A percentile compares a stretch with the other conserved stretches of the same genome.
These are phyloP conservation scores for Perccottus glenii DNA, from an alignment of 2,113 vertebrate genomes.

Conservation along the genomic window DNA sequence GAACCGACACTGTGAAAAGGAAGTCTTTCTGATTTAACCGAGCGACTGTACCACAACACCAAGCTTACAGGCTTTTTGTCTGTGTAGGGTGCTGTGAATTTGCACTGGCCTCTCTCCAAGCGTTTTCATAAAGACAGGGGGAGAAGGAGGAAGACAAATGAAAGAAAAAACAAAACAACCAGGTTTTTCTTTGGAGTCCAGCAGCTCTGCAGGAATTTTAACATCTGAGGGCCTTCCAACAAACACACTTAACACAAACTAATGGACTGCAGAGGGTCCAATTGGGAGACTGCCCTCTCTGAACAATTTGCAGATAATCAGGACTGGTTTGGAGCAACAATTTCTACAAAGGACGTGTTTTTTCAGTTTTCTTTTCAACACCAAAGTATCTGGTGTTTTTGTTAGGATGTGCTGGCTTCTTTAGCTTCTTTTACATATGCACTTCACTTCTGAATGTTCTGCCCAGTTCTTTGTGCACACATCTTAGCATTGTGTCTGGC, in stretches of 20 bases:
- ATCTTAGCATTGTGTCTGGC: too few species aligned
- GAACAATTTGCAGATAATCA: slow-evolving; percentile 50
- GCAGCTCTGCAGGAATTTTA: slow-evolving; percentile 57
- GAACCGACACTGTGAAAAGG: slow-evolving; percentile 23
- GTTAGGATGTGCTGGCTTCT: too few species aligned
- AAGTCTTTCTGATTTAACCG: slow-evolving; percentile 46
- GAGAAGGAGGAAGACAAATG: slow-evolving; percentile 28
- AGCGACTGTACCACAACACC: slow-evolving; percentile 58
- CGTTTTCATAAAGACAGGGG: slow-evolving; percentile 39
- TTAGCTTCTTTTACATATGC: too few species aligned
- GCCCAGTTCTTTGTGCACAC: too few species aligned
- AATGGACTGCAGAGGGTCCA: slow-evolving; percentile 49
- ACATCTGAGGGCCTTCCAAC: slow-evolving; percentile 43
- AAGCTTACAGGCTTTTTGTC: slow-evolving; percentile 55
- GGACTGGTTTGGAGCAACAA: slow-evolving; percentile 23
- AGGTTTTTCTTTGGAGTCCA: slow-evolving; percentile 48
- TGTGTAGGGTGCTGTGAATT: slow-evolving; percentile 43
- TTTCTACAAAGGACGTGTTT: slow-evolving; percentile 18
- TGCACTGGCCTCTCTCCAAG: slow-evolving; percentile 62
- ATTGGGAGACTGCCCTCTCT: slow-evolving; percentile 37
- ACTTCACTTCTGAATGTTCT: too few species aligned
- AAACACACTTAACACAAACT: slow-evolving; percentile 37
- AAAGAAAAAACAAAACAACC: slow-evolving; percentile 47
- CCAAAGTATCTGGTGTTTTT: neutral
- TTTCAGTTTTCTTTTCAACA: too few species aligned